Base-by-base conservation (phyloP, 2,797 vertebrate species). In the Vipera latastei region DNA sequence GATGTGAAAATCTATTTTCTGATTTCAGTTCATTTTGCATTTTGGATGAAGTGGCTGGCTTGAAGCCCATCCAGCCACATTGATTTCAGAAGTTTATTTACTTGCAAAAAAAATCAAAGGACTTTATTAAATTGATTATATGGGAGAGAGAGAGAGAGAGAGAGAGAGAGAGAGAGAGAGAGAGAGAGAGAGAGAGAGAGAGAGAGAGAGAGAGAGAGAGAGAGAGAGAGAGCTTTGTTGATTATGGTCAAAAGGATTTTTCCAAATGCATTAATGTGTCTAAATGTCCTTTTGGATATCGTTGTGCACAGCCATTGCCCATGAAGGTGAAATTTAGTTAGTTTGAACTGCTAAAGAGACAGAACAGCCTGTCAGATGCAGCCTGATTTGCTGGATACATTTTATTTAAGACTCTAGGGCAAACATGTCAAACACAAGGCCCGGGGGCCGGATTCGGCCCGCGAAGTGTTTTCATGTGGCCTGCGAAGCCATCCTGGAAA, bases 331-430 rank as follows among this genome's bases (percentile, higher is more conserved):
- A 96, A 96, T 92, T 91, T 95, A 90, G 96, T 96, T 96, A 96
- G 95, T 93, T 93, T 91, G 88, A 95, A 88, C 92, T 86, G 90
- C 95, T 96, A 86, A 96, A 97, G 95, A 95, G 95, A 95, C 96
- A 95, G 93, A 93, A 93, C 91, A 94, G 93, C 95, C 95, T 96
- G 95, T 95, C 96, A 95, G 95, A 95, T 93, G 95, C 96, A 94
- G 95, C 93, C 91, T 95, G 95, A 96, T 97, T 96, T 96, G 95
- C 95, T 96, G 85, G 91, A 92, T 4, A 88, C 95, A 51, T 94
- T 95, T 95, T 93, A 93, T 91, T 86, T 86, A 89, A 96, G 94
- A 91, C 97, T 92, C 95, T 78, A 32, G 32, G 32, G 32, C 38
- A 38, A 38, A 38, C 38, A 38, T 38, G 38, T 38, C 38, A 38